Evolutionary conservation across 1,140 invertebrate genomes (phyloP).

Genomic region (Danaus plexippus): DNA sequence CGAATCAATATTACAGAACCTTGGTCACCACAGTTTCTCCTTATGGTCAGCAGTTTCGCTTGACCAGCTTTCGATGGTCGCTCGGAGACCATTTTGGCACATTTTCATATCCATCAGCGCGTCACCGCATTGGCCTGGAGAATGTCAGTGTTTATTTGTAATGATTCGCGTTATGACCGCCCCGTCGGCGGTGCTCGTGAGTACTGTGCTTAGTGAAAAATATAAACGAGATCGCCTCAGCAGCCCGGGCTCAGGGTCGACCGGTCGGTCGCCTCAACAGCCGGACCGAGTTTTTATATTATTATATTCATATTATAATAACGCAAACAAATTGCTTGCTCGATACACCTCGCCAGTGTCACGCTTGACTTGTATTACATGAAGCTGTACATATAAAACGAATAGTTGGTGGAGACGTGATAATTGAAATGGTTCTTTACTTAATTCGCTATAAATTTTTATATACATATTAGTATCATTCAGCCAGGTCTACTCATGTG

Average conservation of each 20-base stretch:
- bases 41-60: slow-evolving; percentile 57
- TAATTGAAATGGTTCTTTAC: too few species aligned
- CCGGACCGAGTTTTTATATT: slow-evolving; percentile 32
- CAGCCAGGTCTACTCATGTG: too few species aligned
- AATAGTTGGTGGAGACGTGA: too few species aligned
- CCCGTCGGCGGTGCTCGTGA: slow-evolving; percentile 23
- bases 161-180: slow-evolving; percentile 8
- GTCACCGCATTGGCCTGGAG: slow-evolving; percentile 27
- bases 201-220: slow-evolving; percentile 35
- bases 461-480: too few species aligned
- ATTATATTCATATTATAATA: slow-evolving; percentile 5
- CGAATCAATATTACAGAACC: slow-evolving; percentile 46
- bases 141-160: slow-evolving; percentile 18
- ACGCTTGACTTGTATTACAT: too few species aligned
- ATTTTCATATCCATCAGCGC: slow-evolving; percentile 42
- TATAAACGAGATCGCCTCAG: slow-evolving; percentile 32
- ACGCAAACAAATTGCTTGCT: neutral
- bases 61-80: slow-evolving; percentile 41
- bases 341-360: too few species aligned
- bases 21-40: slow-evolving; percentile 69
- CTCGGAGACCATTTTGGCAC: slow-evolving; percentile 68
- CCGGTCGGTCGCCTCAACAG: slow-evolving; percentile 39
- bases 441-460: too few species aligned
- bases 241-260: slow-evolving; percentile 57
- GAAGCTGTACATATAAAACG: too few species aligned